phyloP scores from a whole-genome alignment of 1,140 invertebrate species.

The Paramacrobiotus metropolitanus region DNA sequence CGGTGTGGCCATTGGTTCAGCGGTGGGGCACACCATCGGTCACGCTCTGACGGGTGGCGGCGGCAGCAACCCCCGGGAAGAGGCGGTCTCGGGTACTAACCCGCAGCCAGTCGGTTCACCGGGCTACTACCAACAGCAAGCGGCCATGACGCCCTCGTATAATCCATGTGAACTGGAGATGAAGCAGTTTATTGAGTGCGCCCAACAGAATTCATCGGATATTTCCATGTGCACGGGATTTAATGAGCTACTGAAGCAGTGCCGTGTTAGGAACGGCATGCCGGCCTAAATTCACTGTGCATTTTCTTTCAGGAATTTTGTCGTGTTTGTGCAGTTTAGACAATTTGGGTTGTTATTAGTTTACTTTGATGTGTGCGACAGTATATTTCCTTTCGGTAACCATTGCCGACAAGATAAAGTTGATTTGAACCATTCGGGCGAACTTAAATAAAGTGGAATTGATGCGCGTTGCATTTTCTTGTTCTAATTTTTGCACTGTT shows the following conservation, averaged over 20 bases:
- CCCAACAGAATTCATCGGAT: conserved; percentile 16
- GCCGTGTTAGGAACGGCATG: conserved; percentile 18
- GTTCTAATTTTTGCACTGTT: too few species aligned
- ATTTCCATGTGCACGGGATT: conserved; percentile 13
- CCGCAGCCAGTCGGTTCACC: neutral
- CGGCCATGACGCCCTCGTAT: neutral
- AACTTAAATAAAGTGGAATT: too few species aligned
- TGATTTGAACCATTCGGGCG: too few species aligned
- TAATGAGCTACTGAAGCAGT: conserved; percentile 21
- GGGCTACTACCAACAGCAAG: neutral
- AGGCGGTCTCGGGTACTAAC: neutral
- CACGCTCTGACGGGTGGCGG: neutral
- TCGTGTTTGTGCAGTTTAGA: too few species aligned
- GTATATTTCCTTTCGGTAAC: too few species aligned
- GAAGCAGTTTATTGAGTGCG: conserved; percentile 24
- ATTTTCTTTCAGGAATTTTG: too few species aligned
- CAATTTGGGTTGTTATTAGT: too few species aligned
- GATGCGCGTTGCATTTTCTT: too few species aligned
- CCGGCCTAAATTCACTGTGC: neutral
- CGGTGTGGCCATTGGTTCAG: conserved; percentile 22
- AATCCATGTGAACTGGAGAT: conserved; percentile 23
- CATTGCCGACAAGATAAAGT: too few species aligned
- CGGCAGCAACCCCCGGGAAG: neutral
- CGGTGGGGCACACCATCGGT: conserved; percentile 13
- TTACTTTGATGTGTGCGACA: neutral